Conservation (phyloP, 2,113 vertebrate genomes). For the Ovibos moschatus region DNA sequence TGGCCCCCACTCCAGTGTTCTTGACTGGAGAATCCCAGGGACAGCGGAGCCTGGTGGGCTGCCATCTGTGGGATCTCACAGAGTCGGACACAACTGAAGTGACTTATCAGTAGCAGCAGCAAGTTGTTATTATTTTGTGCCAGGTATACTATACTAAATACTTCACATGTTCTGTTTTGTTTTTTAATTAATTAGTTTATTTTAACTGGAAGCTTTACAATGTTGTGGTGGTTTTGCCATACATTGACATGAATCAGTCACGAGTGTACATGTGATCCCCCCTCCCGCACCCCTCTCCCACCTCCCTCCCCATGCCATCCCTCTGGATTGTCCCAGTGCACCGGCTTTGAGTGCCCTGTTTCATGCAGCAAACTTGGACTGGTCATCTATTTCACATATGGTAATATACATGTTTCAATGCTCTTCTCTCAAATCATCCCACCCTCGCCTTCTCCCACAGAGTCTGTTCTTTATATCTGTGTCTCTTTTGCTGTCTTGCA, state of each 20-base stretch:
- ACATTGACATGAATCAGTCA: background rate
- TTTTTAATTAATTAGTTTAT: background rate
- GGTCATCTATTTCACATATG: background rate
- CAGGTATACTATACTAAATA: background rate
- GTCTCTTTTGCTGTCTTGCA: background rate
- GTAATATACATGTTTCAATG: background rate
- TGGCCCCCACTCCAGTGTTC: too few relatives aligned
- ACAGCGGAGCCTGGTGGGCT: accelerated
- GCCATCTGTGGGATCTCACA: too few relatives aligned
- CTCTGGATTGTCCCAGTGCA: background rate
- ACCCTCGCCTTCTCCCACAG: background rate
- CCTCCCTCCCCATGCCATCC: background rate
- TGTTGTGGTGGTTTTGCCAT: background rate
- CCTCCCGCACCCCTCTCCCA: accelerated
- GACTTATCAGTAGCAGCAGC: too few relatives aligned
- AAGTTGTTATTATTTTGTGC: background rate
- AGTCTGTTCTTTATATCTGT: background rate
- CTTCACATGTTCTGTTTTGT: background rate
- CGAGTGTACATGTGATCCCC: background rate
- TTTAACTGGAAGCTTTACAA: background rate
- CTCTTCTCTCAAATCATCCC: background rate
- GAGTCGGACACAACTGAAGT: too few relatives aligned
- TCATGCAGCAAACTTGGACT: background rate
- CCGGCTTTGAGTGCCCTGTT: background rate
- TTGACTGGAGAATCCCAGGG: too few relatives aligned